These are phyloP conservation scores for Blomia tropicalis DNA, from an alignment of 2,888 invertebrate genomes.

Conservation along the genomic window DNA sequence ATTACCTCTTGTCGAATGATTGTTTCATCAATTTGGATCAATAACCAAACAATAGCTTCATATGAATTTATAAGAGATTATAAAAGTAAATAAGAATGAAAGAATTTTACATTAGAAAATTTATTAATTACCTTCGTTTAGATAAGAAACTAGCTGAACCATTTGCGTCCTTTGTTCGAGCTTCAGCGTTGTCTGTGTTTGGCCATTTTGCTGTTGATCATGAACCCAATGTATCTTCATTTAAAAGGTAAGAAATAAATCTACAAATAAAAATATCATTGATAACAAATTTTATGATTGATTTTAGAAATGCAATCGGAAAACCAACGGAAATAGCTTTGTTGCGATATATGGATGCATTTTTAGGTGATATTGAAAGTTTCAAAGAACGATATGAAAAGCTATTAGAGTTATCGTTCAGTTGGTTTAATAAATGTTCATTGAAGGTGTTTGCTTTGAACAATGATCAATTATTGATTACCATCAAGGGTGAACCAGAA, in stretches of 20 bases:
- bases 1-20: neutral
- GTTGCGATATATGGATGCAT: neutral
- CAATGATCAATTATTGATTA: neutral
- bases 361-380: neutral
- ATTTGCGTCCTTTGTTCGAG: neutral
- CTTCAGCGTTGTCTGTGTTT: neutral
- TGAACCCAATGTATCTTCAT: neutral
- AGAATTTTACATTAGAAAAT: too few relatives aligned
- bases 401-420: neutral
- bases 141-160: neutral
- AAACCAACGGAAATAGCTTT: conserved; percentile 1
- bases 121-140: neutral
- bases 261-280: neutral
- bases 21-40: neutral
- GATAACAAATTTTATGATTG: neutral
- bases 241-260: neutral
- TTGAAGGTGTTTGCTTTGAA: neutral
- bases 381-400: neutral
- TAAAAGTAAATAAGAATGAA: neutral
- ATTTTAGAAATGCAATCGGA: neutral
- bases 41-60: neutral
- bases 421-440: neutral
- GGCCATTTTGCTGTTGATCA: neutral
- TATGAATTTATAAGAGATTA: neutral
- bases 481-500: conserved; percentile 3